phyloP scores from a whole-genome alignment of 2,888 invertebrate genomes.

The Hemistola chrysoprasaria region DNA sequence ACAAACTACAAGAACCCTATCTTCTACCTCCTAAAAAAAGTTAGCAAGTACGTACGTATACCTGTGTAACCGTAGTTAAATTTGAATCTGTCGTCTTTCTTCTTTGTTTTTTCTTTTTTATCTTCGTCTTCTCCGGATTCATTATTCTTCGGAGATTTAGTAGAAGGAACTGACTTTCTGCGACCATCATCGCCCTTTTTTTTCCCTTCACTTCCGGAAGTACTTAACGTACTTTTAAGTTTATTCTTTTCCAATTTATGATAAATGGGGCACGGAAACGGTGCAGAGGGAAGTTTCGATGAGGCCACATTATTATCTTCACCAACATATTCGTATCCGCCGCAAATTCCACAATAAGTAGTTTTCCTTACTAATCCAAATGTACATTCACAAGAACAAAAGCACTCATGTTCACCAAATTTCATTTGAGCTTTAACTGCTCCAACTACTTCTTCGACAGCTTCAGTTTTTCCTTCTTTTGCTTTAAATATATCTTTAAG shows the following conservation, averaged over 20 bases:
- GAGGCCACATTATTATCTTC: conserved; percentile 50
- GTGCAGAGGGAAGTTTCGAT: conserved; percentile 35
- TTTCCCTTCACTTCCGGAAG: conserved; percentile 57
- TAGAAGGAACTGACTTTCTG: conserved; percentile 29
- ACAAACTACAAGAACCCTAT: too few species aligned
- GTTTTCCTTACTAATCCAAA: conserved; percentile 66
- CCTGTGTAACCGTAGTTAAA: conserved; percentile 75
- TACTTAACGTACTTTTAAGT: conserved; percentile 34
- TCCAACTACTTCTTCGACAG: conserved; percentile 51
- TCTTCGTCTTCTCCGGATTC: conserved; percentile 53
- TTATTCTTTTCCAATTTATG: conserved; percentile 64
- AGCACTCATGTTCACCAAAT: conserved; percentile 54
- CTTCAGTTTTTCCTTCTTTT: conserved; percentile 38
- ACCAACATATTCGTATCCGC: conserved; percentile 62
- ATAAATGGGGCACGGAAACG: conserved; percentile 67
- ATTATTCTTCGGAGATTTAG: conserved; percentile 24
- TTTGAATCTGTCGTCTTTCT: conserved; percentile 62
- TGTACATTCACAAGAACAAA: conserved; percentile 65
- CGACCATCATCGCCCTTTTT: conserved; percentile 40
- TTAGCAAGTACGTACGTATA: conserved; percentile 68
- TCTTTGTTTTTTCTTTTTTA: conserved; percentile 54
- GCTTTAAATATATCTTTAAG: too few species aligned
- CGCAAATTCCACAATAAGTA: conserved; percentile 64
- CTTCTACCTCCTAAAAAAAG: too few species aligned
- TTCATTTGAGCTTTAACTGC: conserved; percentile 50